A percentile compares a stretch with the other conserved stretches of the same genome.
phyloP scores from a whole-genome alignment of 2,888 invertebrate genomes.

The Eristalinus sepulchralis region DNA sequence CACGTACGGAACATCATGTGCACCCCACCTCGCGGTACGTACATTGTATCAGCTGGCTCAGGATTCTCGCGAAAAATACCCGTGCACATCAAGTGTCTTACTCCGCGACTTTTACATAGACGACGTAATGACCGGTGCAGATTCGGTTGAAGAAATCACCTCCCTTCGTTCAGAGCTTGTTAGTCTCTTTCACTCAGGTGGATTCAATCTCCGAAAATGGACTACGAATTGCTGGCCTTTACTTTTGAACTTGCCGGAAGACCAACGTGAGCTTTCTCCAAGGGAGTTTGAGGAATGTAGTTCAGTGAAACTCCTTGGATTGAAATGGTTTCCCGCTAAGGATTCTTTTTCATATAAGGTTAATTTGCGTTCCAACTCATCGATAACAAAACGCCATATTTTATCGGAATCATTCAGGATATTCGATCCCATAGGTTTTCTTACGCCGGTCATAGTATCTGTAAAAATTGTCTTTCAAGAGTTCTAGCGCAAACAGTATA shows the following conservation, averaged over 20 bases:
- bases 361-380: background rate
- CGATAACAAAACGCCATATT: background rate
- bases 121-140: background rate
- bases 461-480: constrained; percentile 4
- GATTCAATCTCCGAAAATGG: constrained; percentile 23
- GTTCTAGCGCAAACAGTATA: background rate
- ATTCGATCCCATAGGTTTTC: background rate
- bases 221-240: constrained; percentile 14
- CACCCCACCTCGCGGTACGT: background rate
- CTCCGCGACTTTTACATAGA: background rate
- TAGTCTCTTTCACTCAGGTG: background rate
- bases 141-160: background rate
- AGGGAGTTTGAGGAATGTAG: constrained; percentile 10
- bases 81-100: background rate
- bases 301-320: constrained; percentile 54
- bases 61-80: background rate
- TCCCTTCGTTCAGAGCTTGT: background rate
- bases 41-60: background rate
- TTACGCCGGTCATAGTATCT: background rate
- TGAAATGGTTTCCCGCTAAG: constrained; percentile 49
- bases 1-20: constrained; percentile 47
- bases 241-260: background rate
- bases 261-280: too few relatives aligned
- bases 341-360: constrained; percentile 51
- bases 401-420: constrained; percentile 19